phyloP scores from a whole-genome alignment of 2,888 invertebrate genomes.

The Trissolcus japonicus region DNA sequence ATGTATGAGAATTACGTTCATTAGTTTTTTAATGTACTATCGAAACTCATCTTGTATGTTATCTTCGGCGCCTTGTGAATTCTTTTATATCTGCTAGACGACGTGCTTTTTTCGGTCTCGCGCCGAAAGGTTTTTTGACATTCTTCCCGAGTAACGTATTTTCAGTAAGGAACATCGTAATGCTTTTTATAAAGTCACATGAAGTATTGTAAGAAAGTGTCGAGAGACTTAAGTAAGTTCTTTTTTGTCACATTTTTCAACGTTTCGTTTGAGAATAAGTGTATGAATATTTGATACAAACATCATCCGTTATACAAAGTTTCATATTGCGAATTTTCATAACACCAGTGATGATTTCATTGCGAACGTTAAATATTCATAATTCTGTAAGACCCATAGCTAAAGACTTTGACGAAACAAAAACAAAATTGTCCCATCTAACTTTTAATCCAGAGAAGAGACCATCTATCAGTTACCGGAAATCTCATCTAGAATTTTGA shows the following conservation, averaged over 20 bases:
- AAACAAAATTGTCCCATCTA: no score
- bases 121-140: conserved; percentile 24
- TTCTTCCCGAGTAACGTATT: conserved; percentile 25
- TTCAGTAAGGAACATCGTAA: conserved; percentile 33
- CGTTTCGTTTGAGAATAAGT: conserved; percentile 13
- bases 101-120: conserved; percentile 4
- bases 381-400: no score
- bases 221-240: conserved; percentile 13
- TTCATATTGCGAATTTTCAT: neutral
- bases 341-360: neutral
- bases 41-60: conserved; percentile 16
- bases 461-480: no score
- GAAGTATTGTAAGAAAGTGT: conserved; percentile 19
- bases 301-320: neutral
- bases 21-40: conserved; percentile 16
- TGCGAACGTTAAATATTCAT: no score
- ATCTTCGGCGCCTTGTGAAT: neutral
- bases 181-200: conserved; percentile 25
- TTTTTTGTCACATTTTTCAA: neutral
- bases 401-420: no score
- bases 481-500: no score
- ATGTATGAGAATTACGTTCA: conserved; percentile 5
- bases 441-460: no score
- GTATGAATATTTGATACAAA: conserved; percentile 13
- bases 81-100: conserved; percentile 11